Evolutionary conservation across 2,888 invertebrate species (phyloP), one percentile per base, ranked within the genome.

Genomic region (Congeria kusceri): DNA sequence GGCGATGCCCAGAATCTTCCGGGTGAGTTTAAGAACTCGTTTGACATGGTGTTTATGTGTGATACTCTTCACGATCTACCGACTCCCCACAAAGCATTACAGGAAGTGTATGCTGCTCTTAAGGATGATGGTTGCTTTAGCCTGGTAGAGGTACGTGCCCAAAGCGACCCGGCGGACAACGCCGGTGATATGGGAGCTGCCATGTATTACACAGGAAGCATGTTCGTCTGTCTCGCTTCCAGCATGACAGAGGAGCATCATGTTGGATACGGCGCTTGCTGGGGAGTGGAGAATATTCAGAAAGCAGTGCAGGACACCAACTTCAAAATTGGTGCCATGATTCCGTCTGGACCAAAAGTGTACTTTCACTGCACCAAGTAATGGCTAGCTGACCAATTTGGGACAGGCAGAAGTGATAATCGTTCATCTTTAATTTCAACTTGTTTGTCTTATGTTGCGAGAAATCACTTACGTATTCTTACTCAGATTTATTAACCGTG

Each of bases 341-440:
- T 49, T 5, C 53, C 69, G 23, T 3, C 59, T 1, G 68, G 68
- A 47, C 57, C 68, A 28, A 73, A 73, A 47, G n/a, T 32, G 5
- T 47, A 66, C 47, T 73, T 66, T 49, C 46, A 86, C 78, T 87
- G 88, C 85, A 86, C 84, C n/a, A 70, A 70, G 28, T 63, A 39
- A 29, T 13, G n/a, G n/a, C n/a, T n/a, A n/a, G n/a, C n/a, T n/a
- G n/a, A n/a, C n/a, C n/a, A n/a, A n/a, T n/a, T n/a, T n/a, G n/a
- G n/a, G n/a, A n/a, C n/a, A n/a, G n/a, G n/a, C n/a, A n/a, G n/a
- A n/a, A n/a, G n/a, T n/a, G n/a, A n/a, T n/a, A n/a, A n/a, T n/a
- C n/a, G n/a, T n/a, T n/a, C n/a, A n/a, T n/a, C n/a, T n/a, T n/a
- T n/a, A n/a, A n/a, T n/a, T n/a, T n/a, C n/a, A n/a, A n/a, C n/a